Evolutionary conservation across 2,113 vertebrate genomes (phyloP).

Genomic region (Pimephales promelas): DNA sequence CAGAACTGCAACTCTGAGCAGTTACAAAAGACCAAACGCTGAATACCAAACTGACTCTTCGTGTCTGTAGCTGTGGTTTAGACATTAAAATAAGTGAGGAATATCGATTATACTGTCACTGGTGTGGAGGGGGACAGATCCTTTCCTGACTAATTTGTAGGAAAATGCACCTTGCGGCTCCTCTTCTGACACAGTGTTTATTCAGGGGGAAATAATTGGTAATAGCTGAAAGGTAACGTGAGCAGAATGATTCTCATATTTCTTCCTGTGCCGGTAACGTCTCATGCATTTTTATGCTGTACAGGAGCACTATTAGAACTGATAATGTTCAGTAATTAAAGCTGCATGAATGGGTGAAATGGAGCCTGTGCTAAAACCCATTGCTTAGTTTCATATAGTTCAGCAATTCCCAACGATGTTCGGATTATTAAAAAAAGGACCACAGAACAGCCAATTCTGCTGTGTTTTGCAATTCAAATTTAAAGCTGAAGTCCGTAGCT

Average conservation of each 20-base stretch:
- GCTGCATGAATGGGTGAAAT: constrained; percentile 28
- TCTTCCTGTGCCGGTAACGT: background rate
- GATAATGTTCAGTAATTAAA: constrained; percentile 41
- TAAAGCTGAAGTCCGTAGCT: no score
- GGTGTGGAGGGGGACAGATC: constrained; percentile 9
- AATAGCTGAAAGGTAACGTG: constrained; percentile 46
- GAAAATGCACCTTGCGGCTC: constrained; percentile 51
- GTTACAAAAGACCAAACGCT: constrained; percentile 10
- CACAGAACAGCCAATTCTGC: background rate
- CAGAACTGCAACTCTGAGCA: constrained; percentile 16
- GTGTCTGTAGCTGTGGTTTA: constrained; percentile 40
- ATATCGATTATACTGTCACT: constrained; percentile 43
- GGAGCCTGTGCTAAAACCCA: constrained; percentile 11
- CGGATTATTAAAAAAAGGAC: background rate
- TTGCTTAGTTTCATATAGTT: background rate
- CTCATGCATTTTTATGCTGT: constrained; percentile 44
- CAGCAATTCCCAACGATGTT: background rate
- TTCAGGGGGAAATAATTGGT: constrained; percentile 58
- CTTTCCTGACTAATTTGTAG: constrained; percentile 42
- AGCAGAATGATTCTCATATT: constrained; percentile 49
- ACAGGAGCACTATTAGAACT: constrained; percentile 14
- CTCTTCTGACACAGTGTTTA: constrained; percentile 55
- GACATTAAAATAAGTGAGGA: constrained; percentile 36
- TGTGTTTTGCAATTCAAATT: background rate
- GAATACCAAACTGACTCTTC: constrained; percentile 29